Evolutionary conservation across 2,888 invertebrate species (phyloP), one percentile per base, ranked within the genome.

Genomic region (Artemia sp.): DNA sequence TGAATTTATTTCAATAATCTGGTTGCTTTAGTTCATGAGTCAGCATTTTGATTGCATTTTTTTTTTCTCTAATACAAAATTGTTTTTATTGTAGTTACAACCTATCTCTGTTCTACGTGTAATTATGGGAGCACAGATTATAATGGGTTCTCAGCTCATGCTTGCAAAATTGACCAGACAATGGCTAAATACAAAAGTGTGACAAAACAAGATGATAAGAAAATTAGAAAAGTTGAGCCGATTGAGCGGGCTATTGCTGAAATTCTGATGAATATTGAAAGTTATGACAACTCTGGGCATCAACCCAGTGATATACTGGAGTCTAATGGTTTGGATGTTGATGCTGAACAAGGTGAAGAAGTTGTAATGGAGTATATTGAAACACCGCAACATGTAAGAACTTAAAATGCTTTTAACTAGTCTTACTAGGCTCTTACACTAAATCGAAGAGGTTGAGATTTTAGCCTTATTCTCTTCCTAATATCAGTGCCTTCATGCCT

Each of bases 261-360:
- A 24, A 58, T 58, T 19, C 24, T 58, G 64, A 58, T 58, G 64
- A 58, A 58, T 58, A 58, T 58, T 58, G 64, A 58, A 24, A 58
- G 11, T 10, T 58, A 58, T 58, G 64, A 58, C 64, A 58, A 10
- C 24, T n/a, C 64, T 10, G 64, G 14, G n/a, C 64, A 58, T n/a
- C 64, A 58, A 58, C 14, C 14, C 14, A 24, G 64, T 10, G 64
- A 58, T 8, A 38, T 38, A 38, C 6, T 38, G 38, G 24, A 58
- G n/a, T 58, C 64, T 1, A 24, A 58, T n/a, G 64, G 64, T 8
- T 24, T n/a, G 64, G 64, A 19, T n/a, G n/a, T 19, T 24, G 64
- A 58, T 8, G 64, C 14, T 24, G 24, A 24, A 9, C 64, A 58
- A 10, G 14, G 24, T n/a, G 64, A 58, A 24, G 64, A 58, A 19